phyloP scores from a whole-genome alignment of 2,113 vertebrate genomes.

The Ptilonorhynchus violaceus region DNA sequence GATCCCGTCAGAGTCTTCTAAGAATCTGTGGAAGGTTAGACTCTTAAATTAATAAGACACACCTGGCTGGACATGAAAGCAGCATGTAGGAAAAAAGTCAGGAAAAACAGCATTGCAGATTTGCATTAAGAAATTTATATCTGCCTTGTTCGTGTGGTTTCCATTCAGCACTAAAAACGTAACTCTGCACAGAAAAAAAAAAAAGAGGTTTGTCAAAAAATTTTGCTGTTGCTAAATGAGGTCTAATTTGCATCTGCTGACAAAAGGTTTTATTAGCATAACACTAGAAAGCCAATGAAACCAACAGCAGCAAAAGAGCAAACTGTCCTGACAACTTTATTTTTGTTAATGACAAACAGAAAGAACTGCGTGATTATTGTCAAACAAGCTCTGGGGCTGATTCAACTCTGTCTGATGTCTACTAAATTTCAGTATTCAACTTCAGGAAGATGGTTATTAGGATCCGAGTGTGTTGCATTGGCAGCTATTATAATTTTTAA shows the following conservation, averaged over 20 bases:
- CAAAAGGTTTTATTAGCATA: background rate
- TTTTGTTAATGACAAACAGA: conserved; percentile 18
- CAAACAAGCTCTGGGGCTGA: background rate
- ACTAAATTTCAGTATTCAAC: background rate
- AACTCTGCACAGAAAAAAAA: background rate
- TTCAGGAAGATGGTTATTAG: background rate
- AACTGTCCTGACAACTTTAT: background rate
- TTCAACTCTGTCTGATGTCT: background rate
- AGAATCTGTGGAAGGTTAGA: background rate
- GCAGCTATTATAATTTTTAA: background rate
- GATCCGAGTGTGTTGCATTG: background rate
- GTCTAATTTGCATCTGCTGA: background rate
- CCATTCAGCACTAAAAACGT: background rate
- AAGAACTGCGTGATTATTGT: background rate
- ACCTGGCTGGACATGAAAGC: conserved; percentile 10
- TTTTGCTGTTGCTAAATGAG: background rate
- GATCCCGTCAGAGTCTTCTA: background rate
- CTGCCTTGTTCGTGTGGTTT: background rate
- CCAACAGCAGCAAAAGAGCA: background rate
- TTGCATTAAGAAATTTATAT: background rate
- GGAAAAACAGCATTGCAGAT: background rate
- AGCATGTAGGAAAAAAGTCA: background rate
- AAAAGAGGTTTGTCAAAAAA: background rate
- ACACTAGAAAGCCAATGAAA: background rate
- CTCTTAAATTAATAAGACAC: background rate